A percentile compares a stretch with the other conserved stretches of the same genome.
Evolutionary conservation across 2,797 vertebrate genomes (phyloP).

Genomic region (Eulemur mongoz): DNA sequence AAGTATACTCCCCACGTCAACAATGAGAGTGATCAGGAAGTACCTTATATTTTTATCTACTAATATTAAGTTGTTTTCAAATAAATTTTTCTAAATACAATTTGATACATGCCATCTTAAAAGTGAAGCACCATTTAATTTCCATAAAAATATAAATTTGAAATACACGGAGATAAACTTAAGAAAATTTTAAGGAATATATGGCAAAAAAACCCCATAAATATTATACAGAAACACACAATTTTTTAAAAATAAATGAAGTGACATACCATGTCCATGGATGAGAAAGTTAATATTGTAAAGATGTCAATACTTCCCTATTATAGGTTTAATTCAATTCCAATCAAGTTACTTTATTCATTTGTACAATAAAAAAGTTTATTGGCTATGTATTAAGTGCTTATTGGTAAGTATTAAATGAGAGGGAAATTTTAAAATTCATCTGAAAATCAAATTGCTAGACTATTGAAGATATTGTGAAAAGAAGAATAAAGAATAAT

Average conservation of each 20-base stretch:
- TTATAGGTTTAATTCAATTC: background rate
- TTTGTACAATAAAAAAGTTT: background rate
- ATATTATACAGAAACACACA: background rate
- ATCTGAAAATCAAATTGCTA: background rate
- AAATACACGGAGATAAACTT: background rate
- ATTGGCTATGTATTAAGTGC: background rate
- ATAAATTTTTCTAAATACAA: background rate
- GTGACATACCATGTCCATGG: background rate
- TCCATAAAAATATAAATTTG: background rate
- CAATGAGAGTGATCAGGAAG: background rate
- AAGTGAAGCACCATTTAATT: background rate
- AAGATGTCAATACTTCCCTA: background rate
- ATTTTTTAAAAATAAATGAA: background rate
- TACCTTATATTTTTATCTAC: background rate
- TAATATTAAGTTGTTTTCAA: background rate
- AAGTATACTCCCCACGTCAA: background rate
- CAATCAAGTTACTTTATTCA: background rate
- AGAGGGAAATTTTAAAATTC: background rate
- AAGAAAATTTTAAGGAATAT: background rate
- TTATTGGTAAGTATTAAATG: background rate
- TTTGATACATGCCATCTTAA: background rate
- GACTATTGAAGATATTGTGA: background rate
- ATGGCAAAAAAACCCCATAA: background rate
- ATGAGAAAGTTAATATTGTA: background rate
- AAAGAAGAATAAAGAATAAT: background rate